These are phyloP conservation scores for Crocidura indochinensis DNA, from an alignment of 2,797 vertebrate species.

Conservation along the genomic window DNA sequence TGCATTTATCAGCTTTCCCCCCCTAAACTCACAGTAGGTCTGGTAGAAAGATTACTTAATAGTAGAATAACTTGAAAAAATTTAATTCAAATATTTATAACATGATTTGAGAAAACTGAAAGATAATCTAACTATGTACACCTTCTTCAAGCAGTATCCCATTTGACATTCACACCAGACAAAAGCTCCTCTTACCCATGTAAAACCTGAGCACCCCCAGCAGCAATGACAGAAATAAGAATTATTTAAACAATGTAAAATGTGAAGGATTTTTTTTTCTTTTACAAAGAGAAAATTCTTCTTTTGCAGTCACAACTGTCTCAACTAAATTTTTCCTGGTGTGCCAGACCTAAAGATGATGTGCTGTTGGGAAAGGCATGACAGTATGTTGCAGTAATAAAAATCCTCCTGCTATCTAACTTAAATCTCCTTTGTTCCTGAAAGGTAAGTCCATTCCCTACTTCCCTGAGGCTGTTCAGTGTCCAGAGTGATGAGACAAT, in stretches of 20 bases:
- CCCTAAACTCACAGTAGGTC: background rate
- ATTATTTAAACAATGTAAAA: conserved; percentile 53
- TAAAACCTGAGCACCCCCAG: conserved; percentile 27
- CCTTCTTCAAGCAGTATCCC: conserved; percentile 30
- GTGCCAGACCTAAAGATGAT: conserved; percentile 41
- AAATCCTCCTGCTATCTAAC: conserved; percentile 70
- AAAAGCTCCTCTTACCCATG: background rate
- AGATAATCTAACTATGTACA: conserved; percentile 34
- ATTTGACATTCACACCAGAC: conserved; percentile 32
- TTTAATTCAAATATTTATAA: no score
- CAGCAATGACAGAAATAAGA: conserved; percentile 1
- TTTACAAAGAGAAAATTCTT: conserved; percentile 56
- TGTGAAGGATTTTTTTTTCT: background rate
- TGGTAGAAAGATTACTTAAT: background rate
- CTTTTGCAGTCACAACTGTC: conserved; percentile 33
- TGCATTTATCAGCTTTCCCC: conserved; percentile 39
- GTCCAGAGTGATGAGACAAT: conserved; percentile 36
- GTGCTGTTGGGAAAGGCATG: conserved; percentile 19
- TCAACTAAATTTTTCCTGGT: conserved; percentile 57
- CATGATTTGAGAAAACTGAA: conserved; percentile 52
- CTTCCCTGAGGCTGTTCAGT: conserved; percentile 70
- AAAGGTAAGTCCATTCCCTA: conserved; percentile 65
- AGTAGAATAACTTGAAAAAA: no score
- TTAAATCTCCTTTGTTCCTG: conserved; percentile 71
- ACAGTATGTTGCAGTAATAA: conserved; percentile 64